Evolutionary conservation across 2,113 vertebrate species (phyloP), one percentile per base, ranked within the genome.

Genomic region (Bujurquina vittata): DNA sequence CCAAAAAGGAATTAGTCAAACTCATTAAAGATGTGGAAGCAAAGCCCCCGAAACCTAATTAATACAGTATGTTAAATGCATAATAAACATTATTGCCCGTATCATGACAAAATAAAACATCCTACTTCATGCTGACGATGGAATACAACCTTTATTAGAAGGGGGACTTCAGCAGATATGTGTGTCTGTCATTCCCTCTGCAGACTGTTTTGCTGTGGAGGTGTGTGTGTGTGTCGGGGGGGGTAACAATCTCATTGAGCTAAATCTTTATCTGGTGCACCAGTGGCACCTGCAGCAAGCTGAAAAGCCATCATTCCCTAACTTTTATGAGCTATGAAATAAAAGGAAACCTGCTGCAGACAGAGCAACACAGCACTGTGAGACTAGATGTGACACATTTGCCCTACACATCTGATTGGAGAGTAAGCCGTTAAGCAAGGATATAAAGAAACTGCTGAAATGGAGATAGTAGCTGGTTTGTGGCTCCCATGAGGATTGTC

Each of bases 281-380:
- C 76, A 57, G 56, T 73, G 84, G 75, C 67, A 88, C 84, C 86
- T 65, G 77, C 65, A 87, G 79, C 84, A 78, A 69, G 79, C 83
- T 79, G 40, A 72, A 77, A 85, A 90, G 73, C 85, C 75, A 77
- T 79, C 81, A 75, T 82, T 43, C 72, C 75, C 55, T 23, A 77
- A 88, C 72, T 84, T 92, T 92, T 92, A 90, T 81, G 78, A 84
- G 89, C 52, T 84, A 62, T 77, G 84, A 88, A 84, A 92, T 75
- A 62, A 85, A 86, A 90, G 79, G 77, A 86, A 88, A 84, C 61
- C 84, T 61, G 84, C 29, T 85, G 81, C 72, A 82, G 83, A 85
- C 75, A 49, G 6, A 69, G 83, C 20, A 82, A 49, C 33, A 72
- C 56, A 81, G 14, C 62, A 37, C 33, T 17, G 67, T 49, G 40